Evolutionary conservation across 2,888 invertebrate genomes (phyloP).

Genomic region (Strigamia transsilvanica): DNA sequence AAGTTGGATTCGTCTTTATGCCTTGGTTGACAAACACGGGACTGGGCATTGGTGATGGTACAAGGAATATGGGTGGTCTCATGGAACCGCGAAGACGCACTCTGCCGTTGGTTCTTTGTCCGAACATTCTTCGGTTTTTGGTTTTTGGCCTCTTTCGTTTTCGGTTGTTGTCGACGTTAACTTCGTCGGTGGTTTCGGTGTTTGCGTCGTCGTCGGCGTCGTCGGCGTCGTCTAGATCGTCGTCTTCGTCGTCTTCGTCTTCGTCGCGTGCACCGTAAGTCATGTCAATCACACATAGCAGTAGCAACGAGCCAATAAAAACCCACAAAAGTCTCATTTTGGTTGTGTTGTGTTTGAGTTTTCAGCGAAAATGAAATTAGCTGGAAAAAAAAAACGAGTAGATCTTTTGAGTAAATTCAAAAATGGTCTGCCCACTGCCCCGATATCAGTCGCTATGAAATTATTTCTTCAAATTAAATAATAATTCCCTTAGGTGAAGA

Average conservation of each 20-base stretch:
- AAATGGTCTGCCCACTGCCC: too few species aligned
- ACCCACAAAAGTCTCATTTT: conserved; percentile 10
- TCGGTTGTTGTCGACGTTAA: not conserved
- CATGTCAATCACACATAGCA: not conserved
- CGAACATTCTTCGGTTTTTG: conserved; percentile 21
- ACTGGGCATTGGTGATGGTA: not conserved
- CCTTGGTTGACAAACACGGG: conserved; percentile 23
- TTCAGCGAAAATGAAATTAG: not conserved
- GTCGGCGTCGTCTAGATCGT: not conserved
- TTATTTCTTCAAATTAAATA: too few species aligned
- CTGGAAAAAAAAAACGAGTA: not conserved
- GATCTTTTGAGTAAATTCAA: too few species aligned
- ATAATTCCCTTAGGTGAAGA: too few species aligned
- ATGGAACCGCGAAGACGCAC: not conserved
- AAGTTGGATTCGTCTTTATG: not conserved
- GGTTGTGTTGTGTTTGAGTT: not conserved
- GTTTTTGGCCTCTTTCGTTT: not conserved
- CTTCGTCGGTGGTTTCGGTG: too few species aligned
- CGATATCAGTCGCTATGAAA: too few species aligned
- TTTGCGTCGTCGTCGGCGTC: not conserved
- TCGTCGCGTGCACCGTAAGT: not conserved
- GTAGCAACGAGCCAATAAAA: not conserved
- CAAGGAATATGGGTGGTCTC: conserved; percentile 17
- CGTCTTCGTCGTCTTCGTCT: conserved; percentile 43
- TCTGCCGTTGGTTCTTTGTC: conserved; percentile 9